A percentile compares a stretch with the other conserved stretches of the same genome.
Evolutionary conservation across 2,888 invertebrate species (phyloP).

Genomic region (Seladonia tumulorum): DNA sequence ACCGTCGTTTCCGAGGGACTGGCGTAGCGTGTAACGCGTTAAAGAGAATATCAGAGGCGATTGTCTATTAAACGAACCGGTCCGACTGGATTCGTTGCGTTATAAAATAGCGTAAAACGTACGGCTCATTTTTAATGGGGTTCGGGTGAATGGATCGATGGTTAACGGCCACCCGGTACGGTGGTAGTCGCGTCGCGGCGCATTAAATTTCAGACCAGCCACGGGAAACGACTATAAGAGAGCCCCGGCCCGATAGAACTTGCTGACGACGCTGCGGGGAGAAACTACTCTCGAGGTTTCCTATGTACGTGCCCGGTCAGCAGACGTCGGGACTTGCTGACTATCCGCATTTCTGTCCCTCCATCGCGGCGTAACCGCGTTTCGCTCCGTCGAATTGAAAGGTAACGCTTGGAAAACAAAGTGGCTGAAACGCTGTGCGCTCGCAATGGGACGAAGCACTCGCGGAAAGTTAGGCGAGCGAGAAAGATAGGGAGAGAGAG

Average conservation of each 20-base stretch:
- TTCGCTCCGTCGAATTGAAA: constrained; percentile 53
- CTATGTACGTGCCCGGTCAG: constrained; percentile 64
- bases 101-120: neutral
- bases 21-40: too few species aligned
- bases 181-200: constrained; percentile 16
- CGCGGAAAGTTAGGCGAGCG: neutral
- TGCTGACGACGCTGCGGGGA: constrained; percentile 62
- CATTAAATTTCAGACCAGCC: constrained; percentile 56
- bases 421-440: neutral
- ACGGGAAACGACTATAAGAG: constrained; percentile 52
- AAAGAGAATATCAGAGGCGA: too few species aligned
- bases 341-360: constrained; percentile 58
- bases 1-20: too few species aligned
- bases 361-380: constrained; percentile 41
- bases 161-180: constrained; percentile 8
- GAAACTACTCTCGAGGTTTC: constrained; percentile 64
- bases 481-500: neutral
- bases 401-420: constrained; percentile 52
- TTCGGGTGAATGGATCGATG: neutral
- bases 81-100: too few species aligned
- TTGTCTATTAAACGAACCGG: too few species aligned
- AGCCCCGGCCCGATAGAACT: constrained; percentile 39
- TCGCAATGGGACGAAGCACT: neutral
- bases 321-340: constrained; percentile 62
- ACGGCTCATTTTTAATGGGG: neutral